A percentile compares a stretch with the other conserved stretches of the same genome.
phyloP scores from a whole-genome alignment of 2,888 invertebrate genomes.

The Bhutanitis thaidina region DNA sequence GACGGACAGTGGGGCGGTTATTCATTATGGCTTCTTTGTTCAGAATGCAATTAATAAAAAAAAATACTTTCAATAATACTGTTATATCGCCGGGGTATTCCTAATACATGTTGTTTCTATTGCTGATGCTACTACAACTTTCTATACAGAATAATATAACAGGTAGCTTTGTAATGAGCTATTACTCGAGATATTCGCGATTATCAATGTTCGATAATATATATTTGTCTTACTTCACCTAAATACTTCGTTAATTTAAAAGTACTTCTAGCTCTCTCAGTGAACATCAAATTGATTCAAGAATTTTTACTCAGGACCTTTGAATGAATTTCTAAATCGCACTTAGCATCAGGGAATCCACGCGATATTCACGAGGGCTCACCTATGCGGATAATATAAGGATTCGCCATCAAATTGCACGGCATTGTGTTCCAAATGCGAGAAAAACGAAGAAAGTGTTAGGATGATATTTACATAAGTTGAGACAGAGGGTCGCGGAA shows the following conservation, averaged over 20 bases:
- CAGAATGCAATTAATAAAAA: slow-evolving; percentile 66
- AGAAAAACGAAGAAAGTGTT: slow-evolving; percentile 76
- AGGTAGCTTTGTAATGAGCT: no score
- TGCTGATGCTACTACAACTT: no score
- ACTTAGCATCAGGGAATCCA: slow-evolving; percentile 55
- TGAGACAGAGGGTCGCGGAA: slow-evolving; percentile 69
- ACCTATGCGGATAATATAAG: slow-evolving; percentile 62
- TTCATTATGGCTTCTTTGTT: slow-evolving; percentile 71
- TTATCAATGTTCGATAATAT: no score
- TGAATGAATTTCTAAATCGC: slow-evolving; percentile 60
- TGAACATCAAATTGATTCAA: slow-evolving; percentile 24
- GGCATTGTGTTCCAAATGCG: slow-evolving; percentile 73
- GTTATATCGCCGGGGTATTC: slow-evolving; percentile 23
- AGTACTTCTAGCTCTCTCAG: neutral
- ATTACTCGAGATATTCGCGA: no score
- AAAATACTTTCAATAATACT: slow-evolving; percentile 41
- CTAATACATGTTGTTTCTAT: neutral
- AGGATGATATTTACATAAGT: slow-evolving; percentile 76
- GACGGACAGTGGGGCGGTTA: slow-evolving; percentile 72
- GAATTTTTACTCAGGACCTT: slow-evolving; percentile 39
- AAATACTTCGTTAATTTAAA: neutral
- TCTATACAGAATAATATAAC: no score
- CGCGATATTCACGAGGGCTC: slow-evolving; percentile 41
- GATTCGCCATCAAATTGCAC: slow-evolving; percentile 69
- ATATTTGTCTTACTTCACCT: no score